Evolutionary conservation across 2,888 invertebrate species (phyloP), one percentile per base, ranked within the genome.

Genomic region (Tenthredo amoena): DNA sequence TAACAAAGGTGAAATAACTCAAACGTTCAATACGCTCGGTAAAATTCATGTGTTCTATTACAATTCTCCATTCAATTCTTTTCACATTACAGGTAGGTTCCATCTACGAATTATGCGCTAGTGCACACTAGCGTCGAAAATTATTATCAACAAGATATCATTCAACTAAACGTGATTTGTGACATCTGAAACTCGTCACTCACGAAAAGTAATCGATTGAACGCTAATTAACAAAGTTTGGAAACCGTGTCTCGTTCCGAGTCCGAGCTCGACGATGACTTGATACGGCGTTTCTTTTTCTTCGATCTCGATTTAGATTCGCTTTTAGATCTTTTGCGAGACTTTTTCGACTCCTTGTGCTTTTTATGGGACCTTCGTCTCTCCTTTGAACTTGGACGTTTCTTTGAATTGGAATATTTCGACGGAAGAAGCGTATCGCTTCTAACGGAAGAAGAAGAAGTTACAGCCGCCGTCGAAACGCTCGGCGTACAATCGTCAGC

Each of bases 281-380:
- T 87, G 47, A 87, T 71, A 81, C 86, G 87, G 72, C 85, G 82
- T 83, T 84, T 84, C 65, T 86, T 86, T 72, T 77, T 89, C 79
- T 88, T 90, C 50, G 88, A 89, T 85, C 88, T 89, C 18, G 89
- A 89, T 62, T 90, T 89, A 47, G 88, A 88, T 87, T 90, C 89
- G 87, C 89, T 91, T 71, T 89, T 89, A 76, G 91, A 91, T 84
- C 90, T 88, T 85, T 87, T 85, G 31, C 89, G 87, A 34, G 83
- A 83, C 12, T 83, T 83, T 43, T 89, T 90, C 10, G 87, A 88
- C 68, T 89, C 88, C 86, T 89, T 89, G 58, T 86, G 89, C 84
- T 89, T 91, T 81, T 89, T 89, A 37, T 88, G 89, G 68, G 88
- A 89, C 85, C 87, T 89, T 62, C 88, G 87, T 72, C 89, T 89